These are phyloP conservation scores for Hypotaenidia okinawae DNA, from an alignment of 2,797 vertebrate species.

Conservation along the genomic window DNA sequence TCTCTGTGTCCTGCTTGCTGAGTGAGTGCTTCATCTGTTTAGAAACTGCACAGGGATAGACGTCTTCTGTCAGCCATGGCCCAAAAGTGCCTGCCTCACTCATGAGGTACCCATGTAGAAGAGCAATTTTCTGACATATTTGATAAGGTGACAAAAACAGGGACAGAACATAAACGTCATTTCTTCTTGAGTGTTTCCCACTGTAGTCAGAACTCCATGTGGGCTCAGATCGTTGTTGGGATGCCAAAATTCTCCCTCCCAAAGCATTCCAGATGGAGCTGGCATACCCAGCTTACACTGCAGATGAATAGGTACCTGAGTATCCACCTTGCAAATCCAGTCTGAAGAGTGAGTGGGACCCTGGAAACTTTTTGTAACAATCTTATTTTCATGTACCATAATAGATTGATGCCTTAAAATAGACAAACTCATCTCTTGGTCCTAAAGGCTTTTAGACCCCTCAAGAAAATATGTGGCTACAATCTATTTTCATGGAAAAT, in stretches of 20 bases:
- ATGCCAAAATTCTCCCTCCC: background rate
- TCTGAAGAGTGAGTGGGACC: background rate
- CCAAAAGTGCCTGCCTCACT: background rate
- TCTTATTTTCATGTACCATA: background rate
- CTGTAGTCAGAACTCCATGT: background rate
- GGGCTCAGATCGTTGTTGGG: background rate
- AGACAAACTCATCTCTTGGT: background rate
- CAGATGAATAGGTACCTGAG: background rate
- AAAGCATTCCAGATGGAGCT: background rate
- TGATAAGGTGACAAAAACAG: background rate
- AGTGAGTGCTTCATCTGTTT: accelerated
- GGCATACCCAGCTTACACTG: background rate
- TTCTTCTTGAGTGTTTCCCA: background rate
- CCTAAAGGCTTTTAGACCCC: background rate
- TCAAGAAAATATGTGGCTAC: background rate
- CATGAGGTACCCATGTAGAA: background rate
- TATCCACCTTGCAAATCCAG: background rate
- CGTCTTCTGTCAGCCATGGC: background rate
- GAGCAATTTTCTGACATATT: background rate
- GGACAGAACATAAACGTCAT: background rate
- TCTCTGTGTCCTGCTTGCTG: background rate
- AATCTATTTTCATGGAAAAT: background rate
- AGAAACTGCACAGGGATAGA: background rate
- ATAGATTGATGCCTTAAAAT: background rate
- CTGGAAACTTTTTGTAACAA: background rate